Conservation (phyloP, 1,140 invertebrate species). For the Trinorchestia longiramus region DNA sequence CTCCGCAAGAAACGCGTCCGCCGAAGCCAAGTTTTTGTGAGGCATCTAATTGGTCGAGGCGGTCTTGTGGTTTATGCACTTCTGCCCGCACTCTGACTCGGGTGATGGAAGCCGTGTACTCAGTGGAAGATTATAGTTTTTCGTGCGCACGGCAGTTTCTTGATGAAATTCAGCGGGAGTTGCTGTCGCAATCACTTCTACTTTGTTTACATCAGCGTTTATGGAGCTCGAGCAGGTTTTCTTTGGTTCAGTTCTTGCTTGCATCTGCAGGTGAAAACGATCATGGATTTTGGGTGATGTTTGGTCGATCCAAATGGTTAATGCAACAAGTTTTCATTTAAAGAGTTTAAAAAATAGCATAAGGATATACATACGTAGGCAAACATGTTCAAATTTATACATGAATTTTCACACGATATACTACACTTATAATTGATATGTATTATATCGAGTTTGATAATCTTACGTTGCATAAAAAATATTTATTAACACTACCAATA, state of each 20-base stretch:
- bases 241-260: background rate
- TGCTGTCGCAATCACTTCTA: conserved; percentile 31
- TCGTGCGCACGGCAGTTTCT: conserved; percentile 46
- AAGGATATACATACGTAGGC: background rate
- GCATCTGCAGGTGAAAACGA: background rate
- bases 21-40: conserved; percentile 14
- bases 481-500: too few relatives aligned
- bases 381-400: background rate
- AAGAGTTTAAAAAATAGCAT: background rate
- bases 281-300: background rate
- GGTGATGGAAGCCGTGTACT: conserved; percentile 18
- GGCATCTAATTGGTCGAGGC: background rate
- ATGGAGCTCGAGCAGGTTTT: conserved; percentile 2
- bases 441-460: background rate
- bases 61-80: background rate
- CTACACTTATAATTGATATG: background rate
- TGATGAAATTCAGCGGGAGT: conserved; percentile 44
- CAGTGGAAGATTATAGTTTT: conserved; percentile 41
- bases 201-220: conserved; percentile 18
- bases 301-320: background rate
- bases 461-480: too few relatives aligned
- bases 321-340: background rate
- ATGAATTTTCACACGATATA: background rate
- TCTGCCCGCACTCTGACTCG: conserved; percentile 5
- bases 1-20: conserved; percentile 38